Percentiles rank a stretch among this genome's conserved stretches.
These are phyloP conservation scores for Leptinotarsa peninsularis DNA, from an alignment of 2,888 invertebrate genomes.

Conservation along the genomic window DNA sequence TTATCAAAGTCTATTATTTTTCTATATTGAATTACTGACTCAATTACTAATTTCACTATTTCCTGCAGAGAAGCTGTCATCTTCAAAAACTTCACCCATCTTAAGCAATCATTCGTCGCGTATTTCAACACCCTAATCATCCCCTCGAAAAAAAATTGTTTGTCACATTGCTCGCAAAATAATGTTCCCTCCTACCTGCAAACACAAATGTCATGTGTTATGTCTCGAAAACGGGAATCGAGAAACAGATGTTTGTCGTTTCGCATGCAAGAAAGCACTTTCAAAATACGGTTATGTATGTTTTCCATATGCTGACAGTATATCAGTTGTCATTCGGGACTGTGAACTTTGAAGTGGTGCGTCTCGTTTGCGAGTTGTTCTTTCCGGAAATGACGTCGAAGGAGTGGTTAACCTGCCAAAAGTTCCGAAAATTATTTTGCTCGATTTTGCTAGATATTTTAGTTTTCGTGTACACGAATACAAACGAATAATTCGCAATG, in stretches of 20 bases:
- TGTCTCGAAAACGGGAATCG: constrained; percentile 26
- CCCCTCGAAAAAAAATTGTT: neutral
- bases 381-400: constrained; percentile 17
- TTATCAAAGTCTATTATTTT: too few relatives aligned
- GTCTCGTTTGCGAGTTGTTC: constrained; percentile 1
- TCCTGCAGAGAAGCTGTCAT: neutral
- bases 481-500: too few relatives aligned
- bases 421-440: too few relatives aligned
- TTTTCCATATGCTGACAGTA: constrained; percentile 30
- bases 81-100: neutral
- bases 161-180: constrained; percentile 7
- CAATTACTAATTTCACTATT: neutral
- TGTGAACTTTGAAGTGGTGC: constrained; percentile 16
- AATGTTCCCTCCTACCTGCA: constrained; percentile 24
- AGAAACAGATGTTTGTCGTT: constrained; percentile 35
- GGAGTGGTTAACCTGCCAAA: constrained; percentile 4
- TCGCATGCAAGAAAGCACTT: constrained; percentile 29
- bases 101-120: neutral
- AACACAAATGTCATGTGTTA: constrained; percentile 23
- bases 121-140: neutral
- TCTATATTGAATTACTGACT: neutral
- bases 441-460: too few relatives aligned
- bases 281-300: constrained; percentile 34
- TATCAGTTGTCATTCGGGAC: constrained; percentile 23
- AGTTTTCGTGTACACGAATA: too few relatives aligned